These are phyloP conservation scores for Morphnarchus princeps DNA, from an alignment of 2,113 vertebrate genomes.

Conservation along the genomic window DNA sequence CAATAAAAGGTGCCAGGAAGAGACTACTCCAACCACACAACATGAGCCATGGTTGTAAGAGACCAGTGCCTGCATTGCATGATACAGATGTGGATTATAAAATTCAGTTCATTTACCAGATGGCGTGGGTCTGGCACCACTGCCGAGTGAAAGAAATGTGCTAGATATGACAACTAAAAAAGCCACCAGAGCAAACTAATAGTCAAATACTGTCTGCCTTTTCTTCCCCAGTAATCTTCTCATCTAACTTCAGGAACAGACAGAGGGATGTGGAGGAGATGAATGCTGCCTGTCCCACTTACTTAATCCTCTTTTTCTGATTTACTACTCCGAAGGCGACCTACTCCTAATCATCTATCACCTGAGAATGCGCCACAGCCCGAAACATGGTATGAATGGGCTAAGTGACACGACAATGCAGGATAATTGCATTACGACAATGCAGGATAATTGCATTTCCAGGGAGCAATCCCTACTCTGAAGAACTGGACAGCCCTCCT, in stretches of 20 bases:
- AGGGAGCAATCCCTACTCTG: not conserved
- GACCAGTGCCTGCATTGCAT: not conserved
- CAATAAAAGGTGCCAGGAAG: not conserved
- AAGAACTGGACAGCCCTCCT: not conserved
- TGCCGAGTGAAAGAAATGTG: not conserved
- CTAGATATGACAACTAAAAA: not conserved
- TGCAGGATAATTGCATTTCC: not conserved
- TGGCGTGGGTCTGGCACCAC: not conserved
- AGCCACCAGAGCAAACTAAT: not conserved
- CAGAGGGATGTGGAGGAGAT: not conserved
- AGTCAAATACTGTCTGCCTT: not conserved
- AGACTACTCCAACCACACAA: not conserved
- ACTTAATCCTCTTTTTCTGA: not conserved
- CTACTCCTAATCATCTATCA: not conserved
- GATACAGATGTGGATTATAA: not conserved
- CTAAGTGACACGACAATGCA: rapidly evolving
- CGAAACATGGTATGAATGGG: rapidly evolving
- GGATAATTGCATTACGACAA: not conserved
- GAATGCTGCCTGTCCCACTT: not conserved
- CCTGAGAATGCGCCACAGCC: not conserved
- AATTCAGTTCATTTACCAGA: not conserved
- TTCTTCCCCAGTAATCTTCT: not conserved
- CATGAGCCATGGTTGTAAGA: not conserved
- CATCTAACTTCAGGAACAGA: not conserved
- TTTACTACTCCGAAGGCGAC: not conserved